These are phyloP conservation scores for Cyclura pinguis DNA, from an alignment of 2,797 vertebrate species.

Conservation along the genomic window DNA sequence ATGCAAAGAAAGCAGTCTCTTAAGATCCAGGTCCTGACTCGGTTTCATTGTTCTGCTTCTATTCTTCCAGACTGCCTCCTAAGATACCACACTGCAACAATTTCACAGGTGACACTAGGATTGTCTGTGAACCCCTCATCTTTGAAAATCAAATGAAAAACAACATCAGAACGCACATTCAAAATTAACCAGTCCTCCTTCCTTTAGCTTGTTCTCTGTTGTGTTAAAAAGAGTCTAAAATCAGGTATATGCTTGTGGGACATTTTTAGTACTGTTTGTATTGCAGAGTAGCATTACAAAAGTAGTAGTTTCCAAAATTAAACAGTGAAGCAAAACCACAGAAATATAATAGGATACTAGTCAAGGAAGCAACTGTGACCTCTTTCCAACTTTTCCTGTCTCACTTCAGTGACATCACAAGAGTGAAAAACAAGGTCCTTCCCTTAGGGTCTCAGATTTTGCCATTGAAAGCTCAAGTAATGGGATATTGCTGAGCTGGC, in stretches of 20 bases:
- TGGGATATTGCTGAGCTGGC: too few relatives aligned
- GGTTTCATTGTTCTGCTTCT: background rate
- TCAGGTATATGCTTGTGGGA: background rate
- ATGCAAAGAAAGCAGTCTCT: background rate
- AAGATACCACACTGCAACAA: background rate
- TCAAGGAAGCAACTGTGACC: too few relatives aligned
- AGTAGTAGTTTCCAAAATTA: background rate
- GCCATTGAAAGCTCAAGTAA: too few relatives aligned
- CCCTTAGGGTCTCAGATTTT: too few relatives aligned
- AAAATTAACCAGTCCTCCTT: background rate
- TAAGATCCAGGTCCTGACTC: background rate
- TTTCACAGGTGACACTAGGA: constrained; percentile 2
- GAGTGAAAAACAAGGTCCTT: too few relatives aligned
- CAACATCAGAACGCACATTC: background rate
- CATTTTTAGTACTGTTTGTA: background rate
- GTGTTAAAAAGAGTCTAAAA: background rate
- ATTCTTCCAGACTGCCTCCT: background rate
- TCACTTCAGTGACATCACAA: too few relatives aligned
- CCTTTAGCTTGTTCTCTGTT: background rate
- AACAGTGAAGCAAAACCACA: background rate
- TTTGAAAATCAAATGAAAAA: background rate
- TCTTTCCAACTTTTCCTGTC: too few relatives aligned
- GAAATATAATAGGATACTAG: too few relatives aligned
- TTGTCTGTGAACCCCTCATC: background rate
- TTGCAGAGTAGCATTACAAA: background rate